phyloP scores from a whole-genome alignment of 2,797 vertebrate genomes.

The Scarus forsteni region DNA sequence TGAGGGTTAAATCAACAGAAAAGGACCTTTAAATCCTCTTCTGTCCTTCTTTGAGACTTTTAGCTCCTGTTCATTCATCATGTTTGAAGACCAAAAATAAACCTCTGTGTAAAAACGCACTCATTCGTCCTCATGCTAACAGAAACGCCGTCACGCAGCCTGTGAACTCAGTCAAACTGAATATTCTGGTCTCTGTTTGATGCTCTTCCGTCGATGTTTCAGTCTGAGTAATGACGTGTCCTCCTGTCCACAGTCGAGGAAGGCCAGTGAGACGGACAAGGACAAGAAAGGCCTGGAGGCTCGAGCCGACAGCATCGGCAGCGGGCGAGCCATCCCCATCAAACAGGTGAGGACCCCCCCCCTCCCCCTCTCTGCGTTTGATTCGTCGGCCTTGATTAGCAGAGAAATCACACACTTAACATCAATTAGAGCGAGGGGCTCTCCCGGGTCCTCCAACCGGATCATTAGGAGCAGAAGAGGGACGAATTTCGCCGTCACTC shows the following conservation, averaged over 20 bases:
- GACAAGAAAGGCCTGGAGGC: constrained; percentile 97
- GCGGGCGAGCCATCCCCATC: constrained; percentile 98
- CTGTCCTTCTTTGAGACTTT: too few relatives aligned
- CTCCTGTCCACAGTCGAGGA: constrained; percentile 91
- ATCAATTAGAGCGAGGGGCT: constrained; percentile 93
- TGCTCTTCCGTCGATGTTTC: too few relatives aligned
- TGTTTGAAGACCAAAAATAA: too few relatives aligned
- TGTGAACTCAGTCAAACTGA: too few relatives aligned
- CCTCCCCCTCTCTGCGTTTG: constrained; percentile 11
- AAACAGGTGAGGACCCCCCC: constrained; percentile 90
- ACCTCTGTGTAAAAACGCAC: too few relatives aligned
- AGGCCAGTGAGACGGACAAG: constrained; percentile 97
- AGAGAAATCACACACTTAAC: constrained; percentile 96
- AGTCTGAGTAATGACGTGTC: not conserved
- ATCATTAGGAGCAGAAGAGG: constrained; percentile 96
- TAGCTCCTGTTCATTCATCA: too few relatives aligned
- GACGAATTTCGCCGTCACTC: constrained; percentile 60
- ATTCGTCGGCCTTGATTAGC: constrained; percentile 86
- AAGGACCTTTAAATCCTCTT: too few relatives aligned
- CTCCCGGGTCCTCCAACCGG: constrained; percentile 91
- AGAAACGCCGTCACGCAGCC: too few relatives aligned
- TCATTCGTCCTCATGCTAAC: too few relatives aligned
- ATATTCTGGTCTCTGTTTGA: too few relatives aligned
- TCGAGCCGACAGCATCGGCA: constrained; percentile 98
- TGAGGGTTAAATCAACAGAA: too few relatives aligned